Evolutionary conservation across 2,113 vertebrate genomes (phyloP).

Genomic region (Zosterops hypoxanthus): DNA sequence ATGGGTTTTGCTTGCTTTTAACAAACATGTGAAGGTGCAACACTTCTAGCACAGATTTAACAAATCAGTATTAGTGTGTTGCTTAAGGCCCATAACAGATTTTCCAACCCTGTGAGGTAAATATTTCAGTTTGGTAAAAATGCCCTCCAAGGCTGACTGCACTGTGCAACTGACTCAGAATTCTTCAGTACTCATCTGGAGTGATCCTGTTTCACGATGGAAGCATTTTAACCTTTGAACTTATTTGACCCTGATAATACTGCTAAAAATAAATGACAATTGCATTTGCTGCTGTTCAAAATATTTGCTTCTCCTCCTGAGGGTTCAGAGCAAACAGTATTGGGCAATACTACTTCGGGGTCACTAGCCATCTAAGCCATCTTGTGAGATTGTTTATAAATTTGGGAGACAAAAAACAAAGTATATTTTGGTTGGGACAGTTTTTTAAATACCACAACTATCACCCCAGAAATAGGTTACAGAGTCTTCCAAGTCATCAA

Average conservation of each 20-base stretch:
- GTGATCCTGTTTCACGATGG: not conserved
- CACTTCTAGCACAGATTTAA: not conserved
- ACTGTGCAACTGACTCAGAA: not conserved
- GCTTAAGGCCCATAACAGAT: not conserved
- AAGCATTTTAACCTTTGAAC: conserved; percentile 20
- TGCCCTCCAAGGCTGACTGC: not conserved
- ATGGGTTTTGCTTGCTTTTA: not conserved
- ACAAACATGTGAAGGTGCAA: not conserved
- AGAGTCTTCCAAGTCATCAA: not conserved
- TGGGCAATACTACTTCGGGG: not conserved
- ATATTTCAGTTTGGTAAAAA: not conserved
- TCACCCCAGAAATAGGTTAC: not conserved
- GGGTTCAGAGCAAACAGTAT: not conserved
- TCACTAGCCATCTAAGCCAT: not conserved
- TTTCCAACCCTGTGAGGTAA: not conserved
- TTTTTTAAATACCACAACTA: not conserved
- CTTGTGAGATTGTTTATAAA: not conserved
- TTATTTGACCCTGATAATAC: not conserved
- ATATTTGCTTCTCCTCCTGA: not conserved
- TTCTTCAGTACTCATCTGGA: not conserved
- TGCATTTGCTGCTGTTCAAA: not conserved
- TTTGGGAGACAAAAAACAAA: not conserved
- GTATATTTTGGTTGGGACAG: not conserved
- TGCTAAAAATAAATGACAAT: conserved; percentile 4
- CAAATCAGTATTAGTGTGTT: not conserved